A percentile compares a stretch with the other conserved stretches of the same genome.
Conservation (phyloP, 2,113 vertebrate genomes). For the Dipodomys stephensi region DNA sequence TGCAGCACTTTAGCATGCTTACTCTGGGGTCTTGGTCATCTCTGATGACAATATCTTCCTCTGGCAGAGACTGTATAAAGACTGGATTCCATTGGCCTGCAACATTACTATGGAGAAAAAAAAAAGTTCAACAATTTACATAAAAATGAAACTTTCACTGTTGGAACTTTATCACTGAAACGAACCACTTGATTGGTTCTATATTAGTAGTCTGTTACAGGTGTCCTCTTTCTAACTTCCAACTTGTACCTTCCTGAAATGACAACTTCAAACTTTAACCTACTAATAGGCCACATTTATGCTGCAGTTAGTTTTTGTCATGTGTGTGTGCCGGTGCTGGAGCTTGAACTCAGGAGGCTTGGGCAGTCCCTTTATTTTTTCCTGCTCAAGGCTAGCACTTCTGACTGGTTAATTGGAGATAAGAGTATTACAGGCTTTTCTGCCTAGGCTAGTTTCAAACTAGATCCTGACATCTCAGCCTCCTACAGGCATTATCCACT, state of each 20-base stretch:
- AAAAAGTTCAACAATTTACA: not conserved
- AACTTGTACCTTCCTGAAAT: not conserved
- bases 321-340: no score
- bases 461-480: no score
- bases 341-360: no score
- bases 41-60: conserved; percentile 93
- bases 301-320: not conserved
- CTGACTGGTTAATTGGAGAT: no score
- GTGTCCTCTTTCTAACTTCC: not conserved
- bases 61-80: conserved; percentile 93
- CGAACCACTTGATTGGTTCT: not conserved
- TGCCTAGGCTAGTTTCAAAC: no score
- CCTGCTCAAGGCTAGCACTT: no score
- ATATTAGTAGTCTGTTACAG: not conserved
- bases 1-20: conserved; percentile 52
- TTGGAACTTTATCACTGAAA: not conserved
- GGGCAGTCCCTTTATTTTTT: no score
- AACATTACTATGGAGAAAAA: conserved; percentile 87
- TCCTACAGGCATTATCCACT: no score
- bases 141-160: not conserved
- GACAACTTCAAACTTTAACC: conserved; percentile 19
- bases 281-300: not conserved
- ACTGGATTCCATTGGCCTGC: conserved; percentile 97
- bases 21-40: conserved; percentile 96
- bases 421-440: no score